phyloP scores from a whole-genome alignment of 2,113 vertebrate genomes.

The Chlorodrepanis virens region DNA sequence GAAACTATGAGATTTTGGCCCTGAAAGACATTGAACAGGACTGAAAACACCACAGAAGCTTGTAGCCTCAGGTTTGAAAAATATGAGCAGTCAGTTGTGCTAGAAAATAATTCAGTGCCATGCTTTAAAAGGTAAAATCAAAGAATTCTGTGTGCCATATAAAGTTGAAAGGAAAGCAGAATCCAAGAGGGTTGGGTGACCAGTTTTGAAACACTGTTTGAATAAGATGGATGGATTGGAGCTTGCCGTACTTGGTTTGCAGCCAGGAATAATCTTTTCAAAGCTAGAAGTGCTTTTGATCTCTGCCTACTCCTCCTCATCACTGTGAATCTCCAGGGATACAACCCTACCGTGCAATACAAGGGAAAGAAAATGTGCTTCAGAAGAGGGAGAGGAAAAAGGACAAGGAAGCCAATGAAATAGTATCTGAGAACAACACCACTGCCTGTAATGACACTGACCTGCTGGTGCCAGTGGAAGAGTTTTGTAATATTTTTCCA shows the following conservation, averaged over 20 bases:
- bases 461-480: slow-evolving; percentile 60
- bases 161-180: slow-evolving; percentile 70
- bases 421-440: slow-evolving; percentile 65
- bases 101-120: slow-evolving; percentile 71
- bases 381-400: slow-evolving; percentile 64
- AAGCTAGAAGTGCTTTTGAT: slow-evolving; percentile 76
- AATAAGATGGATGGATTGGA: slow-evolving; percentile 78
- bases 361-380: slow-evolving; percentile 65
- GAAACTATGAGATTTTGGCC: neutral
- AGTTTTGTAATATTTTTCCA: slow-evolving; percentile 64
- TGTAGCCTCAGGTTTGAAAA: slow-evolving; percentile 22
- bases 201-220: slow-evolving; percentile 74
- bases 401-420: slow-evolving; percentile 66
- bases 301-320: slow-evolving; percentile 73
- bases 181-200: slow-evolving; percentile 71
- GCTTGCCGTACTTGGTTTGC: slow-evolving; percentile 72
- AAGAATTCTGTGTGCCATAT: slow-evolving; percentile 77
- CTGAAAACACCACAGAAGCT: slow-evolving; percentile 15
- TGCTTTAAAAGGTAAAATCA: slow-evolving; percentile 76
- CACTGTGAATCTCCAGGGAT: slow-evolving; percentile 74
- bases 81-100: slow-evolving; percentile 43
- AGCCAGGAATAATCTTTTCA: slow-evolving; percentile 81
- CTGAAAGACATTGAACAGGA: neutral
- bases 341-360: slow-evolving; percentile 57
- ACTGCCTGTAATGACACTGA: slow-evolving; percentile 52